phyloP scores from a whole-genome alignment of 1,140 invertebrate genomes.

The Hylyphantes graminicola region DNA sequence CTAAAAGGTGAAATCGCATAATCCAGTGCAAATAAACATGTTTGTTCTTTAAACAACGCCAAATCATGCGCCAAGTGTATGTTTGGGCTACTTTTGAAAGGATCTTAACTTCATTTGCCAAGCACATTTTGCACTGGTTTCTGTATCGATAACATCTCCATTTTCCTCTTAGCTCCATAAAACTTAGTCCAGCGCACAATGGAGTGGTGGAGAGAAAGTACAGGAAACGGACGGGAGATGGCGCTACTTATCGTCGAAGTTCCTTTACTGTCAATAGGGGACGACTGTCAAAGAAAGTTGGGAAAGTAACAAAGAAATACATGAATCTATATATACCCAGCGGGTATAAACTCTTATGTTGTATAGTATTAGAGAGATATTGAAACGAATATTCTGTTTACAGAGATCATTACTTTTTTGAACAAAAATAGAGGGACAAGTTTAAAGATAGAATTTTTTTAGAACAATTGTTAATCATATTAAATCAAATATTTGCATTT shows the following conservation, averaged over 20 bases:
- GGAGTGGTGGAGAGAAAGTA: constrained; percentile 43
- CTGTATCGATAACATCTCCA: too few relatives aligned
- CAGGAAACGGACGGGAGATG: constrained; percentile 49
- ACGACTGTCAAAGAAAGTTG: constrained; percentile 16
- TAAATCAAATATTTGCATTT: too few relatives aligned
- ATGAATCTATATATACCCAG: constrained; percentile 17
- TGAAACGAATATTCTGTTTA: constrained; percentile 28
- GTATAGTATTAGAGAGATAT: neutral
- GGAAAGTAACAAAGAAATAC: constrained; percentile 35
- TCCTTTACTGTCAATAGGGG: constrained; percentile 11
- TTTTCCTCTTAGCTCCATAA: too few relatives aligned
- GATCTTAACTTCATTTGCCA: too few relatives aligned
- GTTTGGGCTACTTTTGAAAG: too few relatives aligned
- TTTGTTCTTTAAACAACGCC: too few relatives aligned
- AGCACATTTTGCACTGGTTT: too few relatives aligned
- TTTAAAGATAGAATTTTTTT: neutral
- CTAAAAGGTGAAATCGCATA: too few relatives aligned
- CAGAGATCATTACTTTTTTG: constrained; percentile 5
- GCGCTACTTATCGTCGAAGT: constrained; percentile 48
- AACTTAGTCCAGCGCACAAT: constrained; percentile 15
- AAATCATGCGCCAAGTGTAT: too few relatives aligned
- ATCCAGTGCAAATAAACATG: too few relatives aligned
- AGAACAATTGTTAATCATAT: too few relatives aligned
- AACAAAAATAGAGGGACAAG: neutral
- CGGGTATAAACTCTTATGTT: constrained; percentile 22